A percentile compares a stretch with the other conserved stretches of the same genome.
Conservation (phyloP, 2,797 vertebrate species). For the Eospalax fontanierii region DNA sequence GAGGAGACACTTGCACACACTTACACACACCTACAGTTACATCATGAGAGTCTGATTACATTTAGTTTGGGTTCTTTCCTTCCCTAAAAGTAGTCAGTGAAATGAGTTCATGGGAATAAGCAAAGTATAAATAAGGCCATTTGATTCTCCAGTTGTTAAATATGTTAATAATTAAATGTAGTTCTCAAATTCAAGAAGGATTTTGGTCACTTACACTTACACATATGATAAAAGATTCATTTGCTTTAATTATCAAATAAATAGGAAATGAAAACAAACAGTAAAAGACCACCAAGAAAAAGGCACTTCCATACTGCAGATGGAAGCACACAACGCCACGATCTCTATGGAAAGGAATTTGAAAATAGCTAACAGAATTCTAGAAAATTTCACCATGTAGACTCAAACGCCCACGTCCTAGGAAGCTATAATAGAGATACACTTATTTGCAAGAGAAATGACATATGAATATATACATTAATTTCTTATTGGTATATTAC, state of each 20-base stretch:
- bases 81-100: neutral
- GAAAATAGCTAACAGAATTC: neutral
- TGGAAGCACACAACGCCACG: neutral
- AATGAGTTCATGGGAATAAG: neutral
- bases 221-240: conserved; percentile 14
- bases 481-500: neutral
- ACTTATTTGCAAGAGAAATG: neutral
- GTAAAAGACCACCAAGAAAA: neutral
- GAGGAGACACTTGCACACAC: neutral
- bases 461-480: neutral
- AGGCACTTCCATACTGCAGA: neutral
- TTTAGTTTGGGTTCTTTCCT: neutral
- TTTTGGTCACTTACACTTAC: conserved; percentile 32
- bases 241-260: conserved; percentile 40
- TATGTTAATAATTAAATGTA: conserved; percentile 26
- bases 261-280: conserved; percentile 24
- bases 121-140: conserved; percentile 5
- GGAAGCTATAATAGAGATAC: neutral
- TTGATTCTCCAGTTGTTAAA: conserved; percentile 14
- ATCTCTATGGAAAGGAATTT: neutral
- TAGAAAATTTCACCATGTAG: conserved; percentile 15
- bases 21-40: no score
- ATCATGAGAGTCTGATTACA: neutral
- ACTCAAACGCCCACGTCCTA: neutral
- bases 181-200: conserved; percentile 48